Evolutionary conservation across 35 echinoderm and acorn worm species (phyloP).

Genomic region (Lytechinus variegatus): DNA sequence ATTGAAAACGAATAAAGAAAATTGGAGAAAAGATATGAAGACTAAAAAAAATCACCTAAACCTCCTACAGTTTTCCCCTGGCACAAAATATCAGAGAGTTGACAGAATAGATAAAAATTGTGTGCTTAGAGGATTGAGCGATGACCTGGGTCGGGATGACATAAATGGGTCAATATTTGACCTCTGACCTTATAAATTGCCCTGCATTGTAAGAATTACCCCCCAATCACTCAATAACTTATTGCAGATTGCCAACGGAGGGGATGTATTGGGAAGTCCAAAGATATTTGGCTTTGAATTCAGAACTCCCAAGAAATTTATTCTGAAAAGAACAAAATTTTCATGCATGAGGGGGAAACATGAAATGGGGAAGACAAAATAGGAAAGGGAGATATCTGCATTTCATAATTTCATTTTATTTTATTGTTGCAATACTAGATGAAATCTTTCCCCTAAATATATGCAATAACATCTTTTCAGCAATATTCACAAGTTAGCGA

Average conservation of each 20-base stretch:
- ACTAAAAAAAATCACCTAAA: not conserved
- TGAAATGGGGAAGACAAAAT: not conserved
- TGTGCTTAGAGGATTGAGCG: not conserved
- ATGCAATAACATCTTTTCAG: too few species aligned
- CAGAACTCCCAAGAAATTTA: not conserved
- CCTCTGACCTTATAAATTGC: not conserved
- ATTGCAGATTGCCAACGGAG: conserved; percentile 8
- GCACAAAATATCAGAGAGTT: not conserved
- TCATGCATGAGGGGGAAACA: too few species aligned
- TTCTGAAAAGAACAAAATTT: not conserved
- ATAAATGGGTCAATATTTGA: conserved; percentile 14
- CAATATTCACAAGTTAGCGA: too few species aligned
- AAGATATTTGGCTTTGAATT: not conserved
- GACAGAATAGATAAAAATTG: not conserved
- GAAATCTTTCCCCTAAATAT: too few species aligned
- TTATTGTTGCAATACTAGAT: not conserved
- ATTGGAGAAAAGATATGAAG: not conserved
- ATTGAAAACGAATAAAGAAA: not conserved
- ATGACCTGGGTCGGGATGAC: not conserved
- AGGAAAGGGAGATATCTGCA: not conserved
- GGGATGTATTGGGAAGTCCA: not conserved
- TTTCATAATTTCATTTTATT: not conserved
- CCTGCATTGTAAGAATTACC: not conserved
- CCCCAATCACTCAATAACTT: not conserved
- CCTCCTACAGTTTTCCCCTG: not conserved